A percentile compares a stretch with the other conserved stretches of the same genome.
Conservation (phyloP, 2,797 vertebrate species). For the Alfaro cultratus region DNA sequence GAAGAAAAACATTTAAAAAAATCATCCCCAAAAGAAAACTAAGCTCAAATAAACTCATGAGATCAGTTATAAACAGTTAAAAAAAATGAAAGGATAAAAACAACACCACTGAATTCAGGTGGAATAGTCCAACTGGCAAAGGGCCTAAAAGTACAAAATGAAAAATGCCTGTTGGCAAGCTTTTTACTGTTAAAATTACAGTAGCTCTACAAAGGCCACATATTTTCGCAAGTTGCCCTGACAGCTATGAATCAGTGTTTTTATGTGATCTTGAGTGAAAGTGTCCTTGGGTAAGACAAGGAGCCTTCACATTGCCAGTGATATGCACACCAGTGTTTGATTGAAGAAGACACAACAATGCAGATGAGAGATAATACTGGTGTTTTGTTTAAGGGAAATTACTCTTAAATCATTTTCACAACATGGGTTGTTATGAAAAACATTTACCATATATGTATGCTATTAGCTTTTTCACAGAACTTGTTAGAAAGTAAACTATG, state of each 20-base stretch:
- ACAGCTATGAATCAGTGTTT: background rate
- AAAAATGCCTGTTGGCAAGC: background rate
- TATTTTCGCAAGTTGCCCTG: background rate
- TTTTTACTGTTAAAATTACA: background rate
- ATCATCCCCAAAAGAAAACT: background rate
- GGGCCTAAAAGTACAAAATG: background rate
- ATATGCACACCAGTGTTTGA: background rate
- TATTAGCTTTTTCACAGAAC: background rate
- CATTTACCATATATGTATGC: background rate
- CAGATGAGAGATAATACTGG: background rate
- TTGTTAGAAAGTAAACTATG: background rate
- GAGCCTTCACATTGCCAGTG: background rate
- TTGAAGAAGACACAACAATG: background rate
- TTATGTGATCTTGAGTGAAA: background rate
- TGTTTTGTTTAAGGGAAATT: background rate
- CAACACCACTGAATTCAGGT: background rate
- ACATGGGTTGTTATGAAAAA: background rate
- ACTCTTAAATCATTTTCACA: background rate
- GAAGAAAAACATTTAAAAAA: background rate
- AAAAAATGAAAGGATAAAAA: background rate
- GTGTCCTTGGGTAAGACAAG: background rate
- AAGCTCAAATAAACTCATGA: background rate
- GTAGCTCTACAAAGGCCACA: background rate
- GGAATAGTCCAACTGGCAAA: background rate
- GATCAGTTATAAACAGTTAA: background rate